phyloP scores from a whole-genome alignment of 2,888 invertebrate genomes.

The Catonia carolina region DNA sequence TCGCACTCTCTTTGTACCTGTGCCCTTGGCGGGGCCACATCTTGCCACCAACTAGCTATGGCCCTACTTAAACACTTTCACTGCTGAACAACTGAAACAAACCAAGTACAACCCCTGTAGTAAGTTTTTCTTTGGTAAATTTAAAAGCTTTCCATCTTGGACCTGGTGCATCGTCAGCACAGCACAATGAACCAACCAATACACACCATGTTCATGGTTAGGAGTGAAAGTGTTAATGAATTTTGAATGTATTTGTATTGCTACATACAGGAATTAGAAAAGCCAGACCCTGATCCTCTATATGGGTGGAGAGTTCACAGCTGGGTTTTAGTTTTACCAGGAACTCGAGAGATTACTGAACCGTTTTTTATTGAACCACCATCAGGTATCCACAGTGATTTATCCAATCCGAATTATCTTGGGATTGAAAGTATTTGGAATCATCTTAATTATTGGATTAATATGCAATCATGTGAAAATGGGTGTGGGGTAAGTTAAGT shows the following conservation, averaged over 20 bases:
- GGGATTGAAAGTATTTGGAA: conserved; percentile 83
- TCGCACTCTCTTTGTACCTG: too few species aligned
- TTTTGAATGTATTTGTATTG: conserved; percentile 9
- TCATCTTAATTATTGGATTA: conserved; percentile 73
- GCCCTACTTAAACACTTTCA: too few species aligned
- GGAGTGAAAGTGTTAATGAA: too few species aligned
- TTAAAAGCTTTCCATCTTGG: too few species aligned
- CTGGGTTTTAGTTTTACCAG: conserved; percentile 69
- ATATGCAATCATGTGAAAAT: conserved; percentile 30
- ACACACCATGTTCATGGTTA: too few species aligned
- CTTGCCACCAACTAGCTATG: too few species aligned
- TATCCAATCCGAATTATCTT: conserved; percentile 56
- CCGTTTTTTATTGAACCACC: conserved; percentile 80
- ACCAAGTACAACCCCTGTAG: too few species aligned
- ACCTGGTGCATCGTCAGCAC: too few species aligned
- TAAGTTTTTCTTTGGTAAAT: too few species aligned
- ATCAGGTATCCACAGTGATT: conserved; percentile 59
- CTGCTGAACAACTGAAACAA: too few species aligned
- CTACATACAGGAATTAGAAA: conserved; percentile 47
- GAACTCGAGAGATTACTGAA: conserved; percentile 50
- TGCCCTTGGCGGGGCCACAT: too few species aligned
- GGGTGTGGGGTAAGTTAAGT: conserved; percentile 20
- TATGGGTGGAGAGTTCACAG: conserved; percentile 68
- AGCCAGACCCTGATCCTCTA: conserved; percentile 56
- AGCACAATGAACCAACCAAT: too few species aligned